These are phyloP conservation scores for Bos javanicus DNA, from an alignment of 2,113 vertebrate species.

Conservation along the genomic window DNA sequence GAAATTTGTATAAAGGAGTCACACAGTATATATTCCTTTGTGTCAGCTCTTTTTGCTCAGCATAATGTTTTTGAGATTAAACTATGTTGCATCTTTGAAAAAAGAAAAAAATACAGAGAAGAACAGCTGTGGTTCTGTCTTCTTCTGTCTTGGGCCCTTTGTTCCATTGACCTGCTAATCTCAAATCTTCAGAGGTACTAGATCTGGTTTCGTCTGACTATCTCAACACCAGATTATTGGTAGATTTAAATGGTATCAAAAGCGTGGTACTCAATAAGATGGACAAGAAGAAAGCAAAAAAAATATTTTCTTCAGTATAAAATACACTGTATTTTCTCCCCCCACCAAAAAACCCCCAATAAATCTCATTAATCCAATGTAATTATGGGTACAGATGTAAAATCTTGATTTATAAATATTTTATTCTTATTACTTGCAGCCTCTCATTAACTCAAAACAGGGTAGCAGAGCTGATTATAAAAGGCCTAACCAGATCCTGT, in stretches of 20 bases:
- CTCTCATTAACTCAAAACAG: slow-evolving; percentile 29
- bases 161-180: not conserved
- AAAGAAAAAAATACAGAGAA: not conserved
- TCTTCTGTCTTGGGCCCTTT: not conserved
- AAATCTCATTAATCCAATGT: not conserved
- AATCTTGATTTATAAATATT: slow-evolving; percentile 47
- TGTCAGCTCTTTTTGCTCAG: not conserved
- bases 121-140: not conserved
- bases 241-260: not conserved
- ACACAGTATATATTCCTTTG: not conserved
- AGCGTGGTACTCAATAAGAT: not conserved
- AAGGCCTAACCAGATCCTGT: not conserved
- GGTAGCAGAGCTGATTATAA: slow-evolving; percentile 18
- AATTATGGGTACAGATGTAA: slow-evolving; percentile 13
- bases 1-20: not conserved
- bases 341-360: not conserved
- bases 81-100: not conserved
- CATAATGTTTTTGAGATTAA: not conserved
- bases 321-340: not conserved
- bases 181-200: not conserved
- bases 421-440: slow-evolving; percentile 38
- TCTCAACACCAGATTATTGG: not conserved
- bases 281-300: not conserved
- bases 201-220: not conserved
- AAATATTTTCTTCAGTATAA: not conserved